Evolutionary conservation across 1,140 invertebrate species (phyloP), one percentile per base, ranked within the genome.

Genomic region (Pseudachorutes palmiensis): DNA sequence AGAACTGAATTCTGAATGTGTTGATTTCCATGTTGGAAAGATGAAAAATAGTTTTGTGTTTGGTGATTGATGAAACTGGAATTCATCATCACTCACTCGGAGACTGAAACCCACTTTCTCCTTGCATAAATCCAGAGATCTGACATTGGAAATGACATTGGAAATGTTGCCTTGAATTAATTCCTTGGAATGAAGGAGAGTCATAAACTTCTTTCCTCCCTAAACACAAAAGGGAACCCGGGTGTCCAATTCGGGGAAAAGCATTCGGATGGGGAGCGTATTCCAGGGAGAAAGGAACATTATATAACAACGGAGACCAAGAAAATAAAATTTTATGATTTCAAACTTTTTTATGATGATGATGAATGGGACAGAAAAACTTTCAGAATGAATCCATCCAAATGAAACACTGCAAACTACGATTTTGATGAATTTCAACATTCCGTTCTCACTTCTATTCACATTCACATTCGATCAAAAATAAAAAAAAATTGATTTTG

Each of bases 271-370:
- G 36, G 36, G 36, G 36, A 41, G 36, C 36, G 36, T 41, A 41
- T 41, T 41, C 36, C n/a, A n/a, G n/a, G n/a, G n/a, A 19, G 5
- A 5, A 9, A 41, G 36, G 36, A 41, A 5, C 36, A 41, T 41
- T 41, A 41, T 2, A 51, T 2, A 19, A 30, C 5, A 24, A 2
- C 3, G 12, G 22, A 60, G n/a, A n/a, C n/a, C n/a, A n/a, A 14
- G 29, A 68, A 55, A 45, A 66, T 66, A 66, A 66, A 72, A 72
- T 68, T 72, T 72, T 72, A 72, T 65, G 68, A 72, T 72, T 70
- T 72, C 68, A 68, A 72, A n/a, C n/a, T 66, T 72, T 72, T 72
- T 72, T 68, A 71, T 59, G 36, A 41, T 5, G 36, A 41, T 41
- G 36, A 41, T 41, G 36, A 41, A 41, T 41, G 36, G 36, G 19